Evolutionary conservation across 2,113 vertebrate genomes (phyloP), one percentile per base, ranked within the genome.

Genomic region (Raja brachyura): DNA sequence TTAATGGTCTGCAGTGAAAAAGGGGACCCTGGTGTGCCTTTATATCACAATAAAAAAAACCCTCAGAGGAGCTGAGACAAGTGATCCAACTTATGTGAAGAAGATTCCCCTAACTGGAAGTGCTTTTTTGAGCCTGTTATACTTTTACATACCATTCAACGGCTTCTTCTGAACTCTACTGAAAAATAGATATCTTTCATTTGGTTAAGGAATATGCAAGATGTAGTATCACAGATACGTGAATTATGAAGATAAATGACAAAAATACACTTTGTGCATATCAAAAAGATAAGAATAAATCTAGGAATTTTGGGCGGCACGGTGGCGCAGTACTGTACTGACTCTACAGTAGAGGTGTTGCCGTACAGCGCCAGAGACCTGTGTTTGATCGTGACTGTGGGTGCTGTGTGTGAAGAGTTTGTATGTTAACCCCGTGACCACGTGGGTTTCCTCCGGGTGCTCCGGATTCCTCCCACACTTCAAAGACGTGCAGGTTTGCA

Each of bases 1-100:
- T 90, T 90, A 39, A 73, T 90, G 66, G 66, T 90, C 63, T 90
- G 66, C 31, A 20, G 39, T 73, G 88, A 70, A 90, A 10, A 70
- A 90, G 66, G 10, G 31, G 88, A 66, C 88, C 31, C 88, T 10
- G 68, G 33, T 66, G 86, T 31, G 61, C 61, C 61, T 90, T 66
- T 66, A 90, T 68, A 70, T 90, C 20, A 73, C n/a, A 90, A 70
- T 10, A 66, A 73, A 70, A 48, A 48, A 33, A 73, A 73, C 14
- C 31, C 88, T n/a, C 66, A 20, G 33, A n/a, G 31, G 66, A 90
- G 20, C 31, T 39, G 63, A 90, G 88, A 48, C 66, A 48, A 70
- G 66, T 90, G 9, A 73, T 90, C 63, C n/a, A 70, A 70, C 88
- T 90, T 33, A 22, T 48, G 31, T 25, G 86, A 90, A 90, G 63